These are phyloP conservation scores for Empis stercorea DNA, from an alignment of 2,888 invertebrate genomes.

Conservation along the genomic window DNA sequence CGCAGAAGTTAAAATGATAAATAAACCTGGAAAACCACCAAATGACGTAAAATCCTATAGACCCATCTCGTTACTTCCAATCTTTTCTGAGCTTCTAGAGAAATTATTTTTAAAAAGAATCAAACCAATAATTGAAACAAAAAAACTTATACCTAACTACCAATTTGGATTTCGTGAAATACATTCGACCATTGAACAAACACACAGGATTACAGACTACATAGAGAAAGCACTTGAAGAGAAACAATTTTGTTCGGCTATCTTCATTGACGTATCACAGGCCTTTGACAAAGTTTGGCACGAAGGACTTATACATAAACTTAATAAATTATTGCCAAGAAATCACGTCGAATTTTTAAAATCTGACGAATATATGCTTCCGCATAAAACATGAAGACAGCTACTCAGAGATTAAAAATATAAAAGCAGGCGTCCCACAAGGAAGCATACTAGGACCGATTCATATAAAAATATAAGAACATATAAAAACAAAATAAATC, in stretches of 20 bases:
- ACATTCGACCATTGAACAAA: slow-evolving; percentile 8
- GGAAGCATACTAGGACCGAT: slow-evolving; percentile 2
- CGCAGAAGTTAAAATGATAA: slow-evolving; percentile 18
- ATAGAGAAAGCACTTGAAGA: slow-evolving; percentile 8
- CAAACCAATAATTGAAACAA: slow-evolving; percentile 1
- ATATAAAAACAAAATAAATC: too few relatives aligned
- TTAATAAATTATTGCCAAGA: not conserved
- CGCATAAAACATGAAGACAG: not conserved
- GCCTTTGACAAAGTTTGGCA: slow-evolving; percentile 7
- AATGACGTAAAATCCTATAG: slow-evolving; percentile 15
- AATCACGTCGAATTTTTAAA: not conserved
- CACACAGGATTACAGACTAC: slow-evolving; percentile 1
- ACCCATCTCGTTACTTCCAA: slow-evolving; percentile 17
- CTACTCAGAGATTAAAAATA: not conserved
- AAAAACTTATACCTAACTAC: not conserved
- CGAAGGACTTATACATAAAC: slow-evolving; percentile 4
- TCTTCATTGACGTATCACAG: slow-evolving; percentile 8
- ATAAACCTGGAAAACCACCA: slow-evolving; percentile 15
- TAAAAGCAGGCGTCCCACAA: slow-evolving; percentile 1
- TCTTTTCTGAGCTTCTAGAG: slow-evolving; percentile 17
- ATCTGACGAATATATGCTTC: not conserved
- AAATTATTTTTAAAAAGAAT: slow-evolving; percentile 15
- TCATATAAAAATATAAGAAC: not conserved
- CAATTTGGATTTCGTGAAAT: too few relatives aligned
- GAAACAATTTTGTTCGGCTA: slow-evolving; percentile 6